Evolutionary conservation across 2,797 vertebrate species (phyloP), one percentile per base, ranked within the genome.

Genomic region (Lacerta bilineata): DNA sequence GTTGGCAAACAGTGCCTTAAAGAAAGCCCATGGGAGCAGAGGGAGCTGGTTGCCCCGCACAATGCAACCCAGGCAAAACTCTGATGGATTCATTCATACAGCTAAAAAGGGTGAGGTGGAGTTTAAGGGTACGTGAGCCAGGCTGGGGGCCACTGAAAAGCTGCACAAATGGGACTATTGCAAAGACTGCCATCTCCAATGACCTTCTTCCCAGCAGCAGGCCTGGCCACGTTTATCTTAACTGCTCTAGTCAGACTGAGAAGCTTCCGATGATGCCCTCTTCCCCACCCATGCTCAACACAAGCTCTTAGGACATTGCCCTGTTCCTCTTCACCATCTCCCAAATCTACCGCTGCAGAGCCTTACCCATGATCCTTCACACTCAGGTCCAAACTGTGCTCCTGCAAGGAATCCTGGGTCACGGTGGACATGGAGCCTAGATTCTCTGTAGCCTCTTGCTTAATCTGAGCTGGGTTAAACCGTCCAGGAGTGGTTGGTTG

Each of bases 301-400:
- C 4, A 2, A 59, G 27, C 10, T 61, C 61, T 59, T 41, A 74
- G 25, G 23, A 59, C 36, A 74, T 18, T 46, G 3, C 68, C 23
- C 4, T 23, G 41, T 36, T 5, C 59, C 33, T 64, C 50, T 59
- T 8, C 2, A 13, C 2, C 50, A 41, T 43, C 33, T 33, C 27
- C 61, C 27, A n/a, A 71, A 71, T 71, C 13, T 69, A 18, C 23
- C 7, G n/a, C 4, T 25, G 7, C 1, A 20, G 15, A 8, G 82
- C 0, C 66, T 97, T 94, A 99, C 99, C 98, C 97, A 25, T 98
- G 97, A 85, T 99, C 98, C 95, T 99, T 99, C 96, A 98, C 97
- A 83, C 98, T 99, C 95, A 99, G 97, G 97, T 99, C 98, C 95
- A 99, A 95, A 95, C 98, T 99, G 92, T 98, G 98, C 92, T 99